phyloP scores from a whole-genome alignment of 2,113 vertebrate species.

The Callopanchax toddi region DNA sequence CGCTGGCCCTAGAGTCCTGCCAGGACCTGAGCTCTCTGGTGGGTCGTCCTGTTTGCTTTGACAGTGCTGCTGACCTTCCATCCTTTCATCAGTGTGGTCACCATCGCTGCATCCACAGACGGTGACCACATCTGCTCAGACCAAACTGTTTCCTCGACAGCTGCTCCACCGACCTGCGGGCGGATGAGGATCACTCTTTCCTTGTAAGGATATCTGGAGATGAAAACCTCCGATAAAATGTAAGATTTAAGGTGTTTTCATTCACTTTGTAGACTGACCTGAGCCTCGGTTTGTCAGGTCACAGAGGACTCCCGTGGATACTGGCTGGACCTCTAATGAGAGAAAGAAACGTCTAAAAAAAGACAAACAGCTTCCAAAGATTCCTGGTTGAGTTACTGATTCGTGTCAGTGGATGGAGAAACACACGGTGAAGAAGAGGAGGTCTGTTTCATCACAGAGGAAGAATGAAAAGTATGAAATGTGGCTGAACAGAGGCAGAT shows the following conservation, averaged over 20 bases:
- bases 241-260: too few species aligned
- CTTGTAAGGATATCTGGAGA: slow-evolving; percentile 62
- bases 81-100: slow-evolving; percentile 54
- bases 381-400: background rate
- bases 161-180: slow-evolving; percentile 40
- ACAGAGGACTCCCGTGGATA: background rate
- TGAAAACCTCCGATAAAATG: background rate
- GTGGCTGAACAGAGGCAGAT: slow-evolving; percentile 10
- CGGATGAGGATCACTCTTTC: slow-evolving; percentile 43
- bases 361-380: background rate
- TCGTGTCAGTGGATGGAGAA: background rate
- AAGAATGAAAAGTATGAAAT: slow-evolving; percentile 4
- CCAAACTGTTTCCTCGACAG: slow-evolving; percentile 24
- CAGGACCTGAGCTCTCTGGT: slow-evolving; percentile 41
- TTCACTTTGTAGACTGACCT: background rate
- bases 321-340: background rate
- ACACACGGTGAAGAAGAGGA: background rate
- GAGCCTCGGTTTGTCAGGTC: background rate
- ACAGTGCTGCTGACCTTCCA: slow-evolving; percentile 18
- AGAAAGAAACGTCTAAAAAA: background rate
- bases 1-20: slow-evolving; percentile 41
- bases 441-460: slow-evolving; percentile 1
- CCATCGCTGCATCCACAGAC: slow-evolving; percentile 63
- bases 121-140: slow-evolving; percentile 58
- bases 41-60: slow-evolving; percentile 47